These are phyloP conservation scores for Cryptoblepharus egeriae DNA, from an alignment of 2,797 vertebrate species.

Conservation along the genomic window DNA sequence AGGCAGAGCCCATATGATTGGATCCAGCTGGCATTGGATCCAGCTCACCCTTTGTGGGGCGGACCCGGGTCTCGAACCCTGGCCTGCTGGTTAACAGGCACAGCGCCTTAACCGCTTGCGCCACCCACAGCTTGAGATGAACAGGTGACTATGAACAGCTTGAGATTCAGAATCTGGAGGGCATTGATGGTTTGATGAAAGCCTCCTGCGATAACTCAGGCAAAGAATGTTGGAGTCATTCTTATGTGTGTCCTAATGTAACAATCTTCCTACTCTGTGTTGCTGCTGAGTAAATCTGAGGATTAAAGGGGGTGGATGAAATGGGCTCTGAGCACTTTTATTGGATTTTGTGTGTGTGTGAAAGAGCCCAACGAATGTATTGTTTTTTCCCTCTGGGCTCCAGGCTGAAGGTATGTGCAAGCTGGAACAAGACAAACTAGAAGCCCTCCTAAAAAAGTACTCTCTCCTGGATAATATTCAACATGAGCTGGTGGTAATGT, in stretches of 20 bases:
- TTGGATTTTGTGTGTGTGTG: slow-evolving; percentile 22
- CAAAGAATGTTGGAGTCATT: slow-evolving; percentile 30
- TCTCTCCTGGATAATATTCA: slow-evolving; percentile 75
- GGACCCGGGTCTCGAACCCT: too few species aligned
- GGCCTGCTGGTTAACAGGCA: too few species aligned
- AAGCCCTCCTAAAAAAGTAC: slow-evolving; percentile 70
- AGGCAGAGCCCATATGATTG: too few species aligned
- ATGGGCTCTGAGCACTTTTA: slow-evolving; percentile 43
- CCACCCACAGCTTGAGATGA: too few species aligned
- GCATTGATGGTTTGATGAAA: slow-evolving; percentile 31
- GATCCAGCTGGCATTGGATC: too few species aligned
- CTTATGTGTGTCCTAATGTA: slow-evolving; percentile 60
- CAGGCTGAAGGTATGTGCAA: slow-evolving; percentile 70
- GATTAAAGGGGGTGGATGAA: slow-evolving; percentile 69
- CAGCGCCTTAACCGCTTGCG: too few species aligned
- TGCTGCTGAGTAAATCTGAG: slow-evolving; percentile 55
- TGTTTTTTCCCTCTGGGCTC: slow-evolving; percentile 70
- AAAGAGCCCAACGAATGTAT: slow-evolving; percentile 51
- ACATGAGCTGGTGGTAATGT: slow-evolving; percentile 61
- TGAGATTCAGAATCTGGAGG: too few species aligned
- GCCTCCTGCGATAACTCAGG: slow-evolving; percentile 52
- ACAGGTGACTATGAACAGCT: too few species aligned
- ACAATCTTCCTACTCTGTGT: slow-evolving; percentile 34
- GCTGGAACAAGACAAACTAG: slow-evolving; percentile 64
- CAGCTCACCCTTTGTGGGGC: too few species aligned